These are phyloP conservation scores for Microctenopoma stevenorrisi DNA, from an alignment of 2,797 vertebrate genomes.

Conservation along the genomic window DNA sequence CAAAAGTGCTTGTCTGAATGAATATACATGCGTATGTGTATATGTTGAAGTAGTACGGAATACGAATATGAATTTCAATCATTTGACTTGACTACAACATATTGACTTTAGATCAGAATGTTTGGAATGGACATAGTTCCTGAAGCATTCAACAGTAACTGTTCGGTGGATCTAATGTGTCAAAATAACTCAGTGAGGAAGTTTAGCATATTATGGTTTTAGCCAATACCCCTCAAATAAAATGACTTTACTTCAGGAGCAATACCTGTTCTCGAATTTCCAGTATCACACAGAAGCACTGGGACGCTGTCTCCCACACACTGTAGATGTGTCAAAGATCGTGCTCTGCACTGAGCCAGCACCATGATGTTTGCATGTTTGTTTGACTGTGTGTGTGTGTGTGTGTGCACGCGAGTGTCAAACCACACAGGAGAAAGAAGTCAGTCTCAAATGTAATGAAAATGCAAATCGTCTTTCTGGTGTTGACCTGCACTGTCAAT, in stretches of 20 bases:
- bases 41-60: too few relatives aligned
- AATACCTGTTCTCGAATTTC: slow-evolving; percentile 16
- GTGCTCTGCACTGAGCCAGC: background rate
- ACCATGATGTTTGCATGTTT: slow-evolving; percentile 26
- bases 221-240: background rate
- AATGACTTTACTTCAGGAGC: background rate
- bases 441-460: slow-evolving; percentile 70
- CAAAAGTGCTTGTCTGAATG: slow-evolving; percentile 20
- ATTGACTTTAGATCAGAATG: too few relatives aligned
- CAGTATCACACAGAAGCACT: background rate
- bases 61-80: background rate
- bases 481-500: slow-evolving; percentile 71
- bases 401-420: slow-evolving; percentile 3
- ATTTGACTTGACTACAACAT: too few relatives aligned
- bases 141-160: too few relatives aligned
- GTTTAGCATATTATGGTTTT: too few relatives aligned
- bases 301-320: slow-evolving; percentile 40
- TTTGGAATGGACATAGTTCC: too few relatives aligned
- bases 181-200: too few relatives aligned
- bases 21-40: background rate
- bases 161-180: too few relatives aligned
- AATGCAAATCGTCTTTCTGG: slow-evolving; percentile 71
- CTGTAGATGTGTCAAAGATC: slow-evolving; percentile 5
- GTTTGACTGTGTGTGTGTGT: slow-evolving; percentile 8
- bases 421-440: slow-evolving; percentile 53